Base-by-base conservation (phyloP, 2,888 invertebrate species). In the Acronicta alni region DNA sequence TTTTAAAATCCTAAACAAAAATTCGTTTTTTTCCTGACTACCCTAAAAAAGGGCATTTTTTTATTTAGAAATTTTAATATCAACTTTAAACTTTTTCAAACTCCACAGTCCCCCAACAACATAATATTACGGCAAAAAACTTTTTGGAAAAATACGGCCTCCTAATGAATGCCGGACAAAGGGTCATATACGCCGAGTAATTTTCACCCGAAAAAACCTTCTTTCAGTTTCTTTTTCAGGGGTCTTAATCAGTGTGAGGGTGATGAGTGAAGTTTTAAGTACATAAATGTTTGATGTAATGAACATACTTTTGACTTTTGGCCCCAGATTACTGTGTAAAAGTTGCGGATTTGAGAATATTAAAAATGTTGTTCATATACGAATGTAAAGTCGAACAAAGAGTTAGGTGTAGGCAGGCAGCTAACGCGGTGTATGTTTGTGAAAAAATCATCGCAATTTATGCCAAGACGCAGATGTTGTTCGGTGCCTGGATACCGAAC, bases 181-280 rank as follows among this genome's bases (percentile, higher is more conserved):
- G 59, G 46, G 52, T 30, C 38, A 35, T 20, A 39, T 10, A 39
- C 48, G 38, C 43, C 47, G 48, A 47, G 64, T 67, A 73, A 77
- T 79, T 77, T 74, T 70, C 65, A 49, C 17, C 51, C 26, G 42
- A 74, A 69, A 72, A 69, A 56, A 44, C 57, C 1, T 32, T 45
- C 43, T 37, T 53, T 51, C 7, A 32, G 12, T 6, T 32, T 9
- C 3, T 30, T 59, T 52, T 74, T 67, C 51, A 51, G 16, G 5
- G 15, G 66, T 73, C 69, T 65, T 75, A 75, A 52, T 47, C 35
- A 67, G 35, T 4, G 20, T 0, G 10, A 67, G 45, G 41, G 37
- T 59, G 66, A 67, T 69, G 56, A 65, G 67, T 65, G 62, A 59
- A 54, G 63, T 64, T 70, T 57, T 47, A 52, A 37, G n/a, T 10